These are phyloP conservation scores for Philaethria dido DNA, from an alignment of 2,888 invertebrate species.

Conservation along the genomic window DNA sequence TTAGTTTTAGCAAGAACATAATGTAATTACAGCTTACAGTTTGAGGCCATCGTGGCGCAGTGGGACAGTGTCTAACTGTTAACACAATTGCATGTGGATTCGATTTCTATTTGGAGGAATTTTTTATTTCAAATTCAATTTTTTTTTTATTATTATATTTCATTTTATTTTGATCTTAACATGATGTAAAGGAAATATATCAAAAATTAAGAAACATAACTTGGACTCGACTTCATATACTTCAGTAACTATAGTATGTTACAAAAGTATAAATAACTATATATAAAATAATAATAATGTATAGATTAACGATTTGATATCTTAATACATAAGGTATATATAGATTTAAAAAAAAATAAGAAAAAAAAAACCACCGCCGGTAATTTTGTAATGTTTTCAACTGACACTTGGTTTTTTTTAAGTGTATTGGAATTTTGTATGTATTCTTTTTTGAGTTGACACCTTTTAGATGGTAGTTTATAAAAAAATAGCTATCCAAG, in stretches of 20 bases:
- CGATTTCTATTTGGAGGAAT: too few species aligned
- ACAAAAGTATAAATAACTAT: too few species aligned
- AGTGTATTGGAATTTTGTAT: conserved; percentile 3
- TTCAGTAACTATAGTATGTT: background rate
- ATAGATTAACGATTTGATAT: conserved; percentile 22
- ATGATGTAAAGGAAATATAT: background rate
- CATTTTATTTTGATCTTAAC: background rate
- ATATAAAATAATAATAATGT: conserved; percentile 2
- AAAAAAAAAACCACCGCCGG: conserved; percentile 2
- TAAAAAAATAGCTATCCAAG: too few species aligned
- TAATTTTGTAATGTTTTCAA: conserved; percentile 12
- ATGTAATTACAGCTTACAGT: too few species aligned
- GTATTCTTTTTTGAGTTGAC: background rate
- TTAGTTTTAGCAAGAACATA: too few species aligned
- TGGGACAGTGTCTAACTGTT: too few species aligned
- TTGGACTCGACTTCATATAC: background rate
- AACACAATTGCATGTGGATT: too few species aligned
- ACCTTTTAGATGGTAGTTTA: too few species aligned
- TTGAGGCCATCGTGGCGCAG: too few species aligned
- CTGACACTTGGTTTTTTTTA: background rate
- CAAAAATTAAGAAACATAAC: background rate
- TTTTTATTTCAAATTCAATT: too few species aligned
- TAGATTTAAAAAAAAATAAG: background rate
- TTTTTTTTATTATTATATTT: background rate
- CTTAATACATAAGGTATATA: conserved; percentile 15